Conservation (phyloP, 2,113 vertebrate genomes). For the Tiliqua scincoides region DNA sequence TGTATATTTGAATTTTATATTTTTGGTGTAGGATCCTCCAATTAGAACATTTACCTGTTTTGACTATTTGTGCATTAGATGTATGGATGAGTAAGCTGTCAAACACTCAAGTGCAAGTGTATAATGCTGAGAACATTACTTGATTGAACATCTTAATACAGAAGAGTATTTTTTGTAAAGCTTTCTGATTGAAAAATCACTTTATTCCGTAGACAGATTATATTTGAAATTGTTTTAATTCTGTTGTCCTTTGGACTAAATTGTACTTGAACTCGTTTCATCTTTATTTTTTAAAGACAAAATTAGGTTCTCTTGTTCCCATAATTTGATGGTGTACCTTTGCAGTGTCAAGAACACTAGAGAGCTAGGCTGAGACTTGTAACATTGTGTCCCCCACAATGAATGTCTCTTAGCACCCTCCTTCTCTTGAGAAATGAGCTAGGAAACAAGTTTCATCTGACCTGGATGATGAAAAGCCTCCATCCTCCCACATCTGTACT, state of each 20-base stretch:
- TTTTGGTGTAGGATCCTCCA: not conserved
- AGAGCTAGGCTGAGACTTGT: not conserved
- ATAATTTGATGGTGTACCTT: not conserved
- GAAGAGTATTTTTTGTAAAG: slow-evolving; percentile 55
- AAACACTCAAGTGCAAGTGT: not conserved
- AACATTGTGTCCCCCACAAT: not conserved
- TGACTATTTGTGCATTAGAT: not conserved
- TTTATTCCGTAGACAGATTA: slow-evolving; percentile 61
- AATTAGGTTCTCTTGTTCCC: slow-evolving; percentile 19
- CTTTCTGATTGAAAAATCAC: slow-evolving; percentile 62
- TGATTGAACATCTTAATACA: slow-evolving; percentile 51
- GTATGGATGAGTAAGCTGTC: not conserved
- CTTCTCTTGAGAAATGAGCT: not conserved
- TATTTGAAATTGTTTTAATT: slow-evolving; percentile 70
- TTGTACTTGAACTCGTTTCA: slow-evolving; percentile 50
- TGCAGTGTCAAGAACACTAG: not conserved
- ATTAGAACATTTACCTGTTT: not conserved
- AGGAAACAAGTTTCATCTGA: too few relatives aligned
- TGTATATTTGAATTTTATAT: not conserved
- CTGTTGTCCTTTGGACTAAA: slow-evolving; percentile 71
- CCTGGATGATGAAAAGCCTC: too few relatives aligned
- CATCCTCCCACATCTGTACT: too few relatives aligned
- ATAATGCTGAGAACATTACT: not conserved
- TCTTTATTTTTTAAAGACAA: slow-evolving; percentile 27
- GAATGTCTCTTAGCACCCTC: too few relatives aligned